Evolutionary conservation across 2,797 vertebrate species (phyloP), one percentile per base, ranked within the genome.

Genomic region (Cyclura pinguis): DNA sequence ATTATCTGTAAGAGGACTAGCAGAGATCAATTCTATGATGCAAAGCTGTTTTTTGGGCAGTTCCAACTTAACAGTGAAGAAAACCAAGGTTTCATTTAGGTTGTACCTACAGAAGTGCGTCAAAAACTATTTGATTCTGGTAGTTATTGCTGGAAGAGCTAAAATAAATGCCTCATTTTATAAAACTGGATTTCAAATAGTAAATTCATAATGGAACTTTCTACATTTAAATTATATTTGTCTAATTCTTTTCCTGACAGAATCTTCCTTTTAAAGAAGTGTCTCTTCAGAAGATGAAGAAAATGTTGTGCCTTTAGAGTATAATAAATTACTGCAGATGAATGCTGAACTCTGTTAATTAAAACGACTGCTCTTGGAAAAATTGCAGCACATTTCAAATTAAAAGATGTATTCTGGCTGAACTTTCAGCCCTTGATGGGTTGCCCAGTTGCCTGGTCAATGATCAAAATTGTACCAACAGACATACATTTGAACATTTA

Each of bases 51-150:
- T 35, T 42, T 22, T 42, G 2, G 22, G 22, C 16, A 52, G 20
- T 27, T 29, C 50, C 24, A 72, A 29, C 13, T 73, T 47, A 69
- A 72, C 8, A 8, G 20, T 72, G 50, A 92, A 76, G 29, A 91
- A 92, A 91, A 93, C 59, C 38, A 92, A 77, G 80, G 91, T 47
- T 13, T 72, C 73, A 93, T 88, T 89, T 91, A 86, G 84, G 32
- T 3, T 84, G n/a, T 29, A 1, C 32, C 29, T 67, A 83, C 67
- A 69, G 83, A 87, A 78, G 32, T 92, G 84, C 88, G 0, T 86
- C 86, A 59, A 88, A 90, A 92, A 88, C 84, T 86, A 73, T 59
- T 80, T 81, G 12, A 86, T 0, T 92, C n/a, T 76, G 69, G n/a
- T 91, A 77, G 32, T 69, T 91, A 80, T 64, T 52, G 5, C 22